Percentiles rank a stretch among this genome's conserved stretches.
These are phyloP conservation scores for Rhinoraja longicauda DNA, from an alignment of 2,797 vertebrate genomes.

Conservation along the genomic window DNA sequence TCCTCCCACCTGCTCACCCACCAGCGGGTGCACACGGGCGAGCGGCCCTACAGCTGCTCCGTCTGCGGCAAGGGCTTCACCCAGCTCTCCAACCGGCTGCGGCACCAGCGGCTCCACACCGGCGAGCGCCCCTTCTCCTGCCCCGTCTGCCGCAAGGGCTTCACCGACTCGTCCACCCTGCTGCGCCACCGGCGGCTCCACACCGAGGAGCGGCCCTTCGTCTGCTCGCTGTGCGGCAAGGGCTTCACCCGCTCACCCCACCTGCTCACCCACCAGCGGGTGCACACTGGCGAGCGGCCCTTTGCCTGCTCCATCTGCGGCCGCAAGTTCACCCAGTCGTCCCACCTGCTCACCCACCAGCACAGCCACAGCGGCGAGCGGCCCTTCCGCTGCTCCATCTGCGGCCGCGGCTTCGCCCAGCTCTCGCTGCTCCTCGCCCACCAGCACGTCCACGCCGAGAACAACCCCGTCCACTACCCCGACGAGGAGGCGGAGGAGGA, in stretches of 20 bases:
- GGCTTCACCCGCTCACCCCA: constrained; percentile 87
- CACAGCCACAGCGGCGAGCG: constrained; percentile 84
- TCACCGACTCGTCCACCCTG: constrained; percentile 16
- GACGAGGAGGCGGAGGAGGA: constrained; percentile 40
- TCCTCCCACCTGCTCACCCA: constrained; percentile 17
- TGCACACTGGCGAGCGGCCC: constrained; percentile 71
- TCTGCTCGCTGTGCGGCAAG: constrained; percentile 82
- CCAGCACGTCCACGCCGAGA: constrained; percentile 84
- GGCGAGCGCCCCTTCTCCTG: constrained; percentile 27
- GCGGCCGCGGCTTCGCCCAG: constrained; percentile 86
- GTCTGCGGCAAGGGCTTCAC: constrained; percentile 29
- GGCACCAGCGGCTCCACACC: constrained; percentile 20
- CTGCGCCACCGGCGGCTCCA: constrained; percentile 6
- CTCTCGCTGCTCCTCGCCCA: constrained; percentile 91
- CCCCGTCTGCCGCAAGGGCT: constrained; percentile 24
- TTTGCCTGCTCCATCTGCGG: constrained; percentile 73
- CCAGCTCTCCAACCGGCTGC: constrained; percentile 24
- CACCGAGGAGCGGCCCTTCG: constrained; percentile 69
- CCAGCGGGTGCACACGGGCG: constrained; percentile 11
- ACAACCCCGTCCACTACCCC: constrained; percentile 81
- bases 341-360: constrained; percentile 68
- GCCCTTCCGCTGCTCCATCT: constrained; percentile 81
- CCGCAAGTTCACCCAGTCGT: constrained; percentile 73
- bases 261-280: constrained; percentile 77
- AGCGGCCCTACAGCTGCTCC: constrained; percentile 18